These are phyloP conservation scores for Holacanthella duospinosa DNA, from an alignment of 2,888 invertebrate genomes.

Conservation along the genomic window DNA sequence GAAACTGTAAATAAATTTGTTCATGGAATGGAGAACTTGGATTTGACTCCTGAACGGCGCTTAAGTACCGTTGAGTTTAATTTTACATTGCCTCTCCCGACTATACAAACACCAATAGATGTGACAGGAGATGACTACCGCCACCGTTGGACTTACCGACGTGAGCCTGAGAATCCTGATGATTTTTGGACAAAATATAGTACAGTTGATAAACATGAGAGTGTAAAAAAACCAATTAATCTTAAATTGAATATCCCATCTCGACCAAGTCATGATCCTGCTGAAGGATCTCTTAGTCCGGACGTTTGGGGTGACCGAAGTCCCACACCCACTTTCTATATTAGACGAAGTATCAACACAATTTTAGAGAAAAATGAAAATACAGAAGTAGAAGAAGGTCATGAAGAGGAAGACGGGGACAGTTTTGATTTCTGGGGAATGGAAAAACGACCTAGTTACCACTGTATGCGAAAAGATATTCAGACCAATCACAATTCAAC, in stretches of 20 bases:
- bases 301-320: background rate
- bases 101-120: background rate
- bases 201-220: background rate
- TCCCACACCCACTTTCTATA: background rate
- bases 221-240: background rate
- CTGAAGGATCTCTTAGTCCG: background rate
- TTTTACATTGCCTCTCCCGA: background rate
- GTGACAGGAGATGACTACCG: background rate
- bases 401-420: background rate
- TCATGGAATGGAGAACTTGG: constrained; percentile 5
- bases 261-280: background rate
- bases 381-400: background rate
- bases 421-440: background rate
- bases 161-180: constrained; percentile 5
- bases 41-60: constrained; percentile 6
- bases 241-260: background rate
- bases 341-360: background rate
- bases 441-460: background rate
- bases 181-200: background rate
- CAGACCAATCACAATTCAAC: background rate
- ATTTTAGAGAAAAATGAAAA: background rate
- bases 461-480: background rate
- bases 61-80: constrained; percentile 3
- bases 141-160: background rate
- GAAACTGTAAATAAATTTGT: background rate